These are phyloP conservation scores for Psittacula cyanocephala DNA, from an alignment of 2,113 vertebrate genomes.

Conservation along the genomic window DNA sequence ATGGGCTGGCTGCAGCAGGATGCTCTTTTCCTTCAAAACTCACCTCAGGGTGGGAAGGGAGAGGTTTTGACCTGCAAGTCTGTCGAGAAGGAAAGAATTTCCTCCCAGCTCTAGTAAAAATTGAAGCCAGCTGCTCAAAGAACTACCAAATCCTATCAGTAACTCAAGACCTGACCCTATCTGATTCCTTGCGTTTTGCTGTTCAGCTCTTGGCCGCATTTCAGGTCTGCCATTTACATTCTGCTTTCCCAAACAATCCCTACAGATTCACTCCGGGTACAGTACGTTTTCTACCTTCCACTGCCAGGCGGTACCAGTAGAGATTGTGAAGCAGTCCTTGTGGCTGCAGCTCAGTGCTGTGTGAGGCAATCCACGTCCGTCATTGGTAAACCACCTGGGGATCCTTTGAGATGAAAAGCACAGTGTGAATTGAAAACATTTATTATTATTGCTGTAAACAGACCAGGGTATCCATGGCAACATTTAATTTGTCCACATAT, in stretches of 20 bases:
- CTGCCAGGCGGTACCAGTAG: neutral
- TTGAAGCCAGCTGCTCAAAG: neutral
- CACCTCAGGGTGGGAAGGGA: neutral
- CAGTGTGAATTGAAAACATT: slow-evolving; percentile 21
- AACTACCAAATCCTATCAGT: neutral
- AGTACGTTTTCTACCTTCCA: neutral
- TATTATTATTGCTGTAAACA: slow-evolving; percentile 33
- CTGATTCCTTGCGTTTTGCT: neutral
- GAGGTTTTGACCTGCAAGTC: neutral
- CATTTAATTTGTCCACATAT: neutral
- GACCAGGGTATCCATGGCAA: neutral
- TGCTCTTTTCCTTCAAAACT: neutral
- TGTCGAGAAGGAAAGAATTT: neutral
- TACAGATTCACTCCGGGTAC: neutral
- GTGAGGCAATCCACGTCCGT: neutral
- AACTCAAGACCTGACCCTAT: neutral
- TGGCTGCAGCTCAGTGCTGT: neutral
- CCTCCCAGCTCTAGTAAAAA: neutral
- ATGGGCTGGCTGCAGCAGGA: neutral
- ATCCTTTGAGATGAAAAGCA: neutral
- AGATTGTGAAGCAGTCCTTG: neutral
- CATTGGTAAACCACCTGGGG: slow-evolving; percentile 1
- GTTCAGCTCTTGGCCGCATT: neutral
- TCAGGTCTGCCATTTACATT: neutral
- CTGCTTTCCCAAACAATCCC: neutral